Evolutionary conservation across 1,140 invertebrate species (phyloP).

Genomic region (Metopolophium dirhodum): DNA sequence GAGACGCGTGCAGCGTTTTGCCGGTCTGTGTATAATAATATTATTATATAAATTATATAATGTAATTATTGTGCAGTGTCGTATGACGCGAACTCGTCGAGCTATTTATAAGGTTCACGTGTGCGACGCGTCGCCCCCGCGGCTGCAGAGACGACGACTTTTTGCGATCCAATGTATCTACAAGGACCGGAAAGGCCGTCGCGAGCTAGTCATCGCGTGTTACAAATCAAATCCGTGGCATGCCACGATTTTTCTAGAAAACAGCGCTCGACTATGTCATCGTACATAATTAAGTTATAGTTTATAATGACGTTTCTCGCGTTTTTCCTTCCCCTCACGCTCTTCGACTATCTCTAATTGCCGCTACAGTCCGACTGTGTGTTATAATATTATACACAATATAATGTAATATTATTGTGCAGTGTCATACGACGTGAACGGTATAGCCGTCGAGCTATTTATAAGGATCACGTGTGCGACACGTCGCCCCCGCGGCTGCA

Average conservation of each 20-base stretch:
- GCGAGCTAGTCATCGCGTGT: background rate
- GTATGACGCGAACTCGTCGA: background rate
- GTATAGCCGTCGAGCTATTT: background rate
- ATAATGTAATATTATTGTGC: background rate
- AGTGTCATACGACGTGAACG: background rate
- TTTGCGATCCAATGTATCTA: background rate
- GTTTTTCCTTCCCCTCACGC: background rate
- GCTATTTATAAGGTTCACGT: background rate
- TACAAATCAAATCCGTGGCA: background rate
- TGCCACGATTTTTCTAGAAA: background rate
- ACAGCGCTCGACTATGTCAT: background rate
- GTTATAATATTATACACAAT: background rate
- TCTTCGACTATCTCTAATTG: no score
- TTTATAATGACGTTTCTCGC: background rate
- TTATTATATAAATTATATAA: background rate
- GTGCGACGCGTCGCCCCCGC: no score
- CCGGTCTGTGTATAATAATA: background rate
- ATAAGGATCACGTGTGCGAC: background rate
- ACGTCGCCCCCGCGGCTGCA: background rate
- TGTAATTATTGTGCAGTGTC: no score
- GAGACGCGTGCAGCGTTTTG: background rate
- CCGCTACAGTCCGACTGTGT: no score
- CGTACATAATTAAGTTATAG: background rate
- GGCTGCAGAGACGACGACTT: background rate
- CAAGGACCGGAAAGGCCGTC: no score